Conservation (phyloP, 2,888 invertebrate genomes). For the Drosophila paracracens region DNA sequence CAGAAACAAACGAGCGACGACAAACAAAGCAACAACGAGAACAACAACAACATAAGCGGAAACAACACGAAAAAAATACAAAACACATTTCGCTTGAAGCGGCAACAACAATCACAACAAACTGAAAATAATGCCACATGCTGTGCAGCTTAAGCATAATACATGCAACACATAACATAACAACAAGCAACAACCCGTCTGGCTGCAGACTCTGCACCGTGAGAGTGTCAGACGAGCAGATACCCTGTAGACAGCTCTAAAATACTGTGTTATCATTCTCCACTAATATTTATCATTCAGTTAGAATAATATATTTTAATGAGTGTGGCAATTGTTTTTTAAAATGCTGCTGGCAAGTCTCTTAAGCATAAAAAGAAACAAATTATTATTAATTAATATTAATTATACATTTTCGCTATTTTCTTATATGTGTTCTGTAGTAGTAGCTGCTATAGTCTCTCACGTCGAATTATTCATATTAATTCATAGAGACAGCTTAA, state of each 20-base stretch:
- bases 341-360: background rate
- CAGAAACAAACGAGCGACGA: conserved; percentile 58
- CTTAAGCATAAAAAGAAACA: background rate
- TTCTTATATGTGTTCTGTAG: background rate
- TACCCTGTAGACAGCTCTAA: background rate
- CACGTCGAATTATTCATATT: background rate
- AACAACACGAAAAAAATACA: conserved; percentile 32
- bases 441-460: background rate
- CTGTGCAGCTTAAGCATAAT: conserved; percentile 65
- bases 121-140: conserved; percentile 60
- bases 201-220: background rate
- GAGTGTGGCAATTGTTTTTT: background rate
- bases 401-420: background rate
- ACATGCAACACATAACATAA: conserved; percentile 51
- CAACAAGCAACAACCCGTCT: conserved; percentile 33
- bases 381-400: background rate
- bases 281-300: background rate
- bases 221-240: background rate
- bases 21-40: conserved; percentile 51
- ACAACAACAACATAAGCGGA: conserved; percentile 37
- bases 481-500: background rate
- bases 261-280: background rate
- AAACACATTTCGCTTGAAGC: conserved; percentile 49
- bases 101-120: conserved; percentile 37
- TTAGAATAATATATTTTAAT: background rate